Conservation (phyloP, 2,797 vertebrate species). For the Columba guinea region DNA sequence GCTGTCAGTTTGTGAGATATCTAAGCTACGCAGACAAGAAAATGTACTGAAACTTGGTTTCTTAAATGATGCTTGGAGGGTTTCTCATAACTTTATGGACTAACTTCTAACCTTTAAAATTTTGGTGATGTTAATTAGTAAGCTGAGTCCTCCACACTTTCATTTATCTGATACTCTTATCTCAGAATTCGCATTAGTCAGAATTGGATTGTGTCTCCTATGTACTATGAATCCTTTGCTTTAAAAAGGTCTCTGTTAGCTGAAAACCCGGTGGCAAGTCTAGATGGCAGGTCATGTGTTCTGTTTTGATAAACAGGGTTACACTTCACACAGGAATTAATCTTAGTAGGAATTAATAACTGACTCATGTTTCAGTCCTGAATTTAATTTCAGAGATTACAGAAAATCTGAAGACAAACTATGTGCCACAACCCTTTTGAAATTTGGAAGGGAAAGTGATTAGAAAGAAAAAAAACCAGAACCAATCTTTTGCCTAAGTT, state of each 20-base stretch:
- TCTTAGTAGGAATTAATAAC: conserved; percentile 6
- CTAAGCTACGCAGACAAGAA: neutral
- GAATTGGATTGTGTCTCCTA: conserved; percentile 16
- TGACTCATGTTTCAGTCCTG: neutral
- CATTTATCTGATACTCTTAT: conserved; percentile 8
- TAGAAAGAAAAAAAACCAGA: neutral
- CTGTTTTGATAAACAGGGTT: conserved; percentile 6
- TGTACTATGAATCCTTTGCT: conserved; percentile 15
- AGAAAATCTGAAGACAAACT: neutral
- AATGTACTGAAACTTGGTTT: neutral
- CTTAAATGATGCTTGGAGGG: neutral
- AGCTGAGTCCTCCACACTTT: neutral
- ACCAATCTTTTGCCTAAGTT: neutral
- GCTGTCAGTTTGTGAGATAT: neutral
- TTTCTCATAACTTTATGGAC: neutral
- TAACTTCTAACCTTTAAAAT: conserved; percentile 13
- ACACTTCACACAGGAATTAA: neutral
- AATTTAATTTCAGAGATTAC: neutral
- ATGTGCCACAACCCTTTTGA: neutral
- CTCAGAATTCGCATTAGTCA: conserved; percentile 1
- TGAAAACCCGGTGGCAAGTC: neutral
- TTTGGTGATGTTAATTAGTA: conserved; percentile 39
- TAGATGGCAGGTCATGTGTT: neutral
- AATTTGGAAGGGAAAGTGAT: neutral
- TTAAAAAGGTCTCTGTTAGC: conserved; percentile 8